phyloP scores from a whole-genome alignment of 2,797 vertebrate species.

The Acanthurus lineatus region DNA sequence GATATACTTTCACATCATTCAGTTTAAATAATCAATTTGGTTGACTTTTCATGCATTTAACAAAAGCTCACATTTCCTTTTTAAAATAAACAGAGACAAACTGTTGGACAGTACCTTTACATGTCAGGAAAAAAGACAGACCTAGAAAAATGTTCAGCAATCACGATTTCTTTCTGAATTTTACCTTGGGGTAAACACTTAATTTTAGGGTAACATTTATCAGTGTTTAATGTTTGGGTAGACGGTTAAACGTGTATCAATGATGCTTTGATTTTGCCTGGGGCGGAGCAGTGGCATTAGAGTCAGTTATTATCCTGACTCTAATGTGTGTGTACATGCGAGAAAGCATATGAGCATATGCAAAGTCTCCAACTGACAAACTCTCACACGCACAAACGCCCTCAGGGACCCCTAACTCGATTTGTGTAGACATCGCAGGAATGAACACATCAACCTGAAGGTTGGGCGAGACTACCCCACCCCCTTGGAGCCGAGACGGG shows the following conservation, averaged over 20 bases:
- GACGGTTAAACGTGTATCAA: background rate
- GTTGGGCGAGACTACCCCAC: slow-evolving; percentile 49
- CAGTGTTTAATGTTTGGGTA: background rate
- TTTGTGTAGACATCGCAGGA: slow-evolving; percentile 36
- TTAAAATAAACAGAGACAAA: too few relatives aligned
- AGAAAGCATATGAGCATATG: slow-evolving; percentile 34
- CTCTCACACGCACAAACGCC: background rate
- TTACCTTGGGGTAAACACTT: background rate
- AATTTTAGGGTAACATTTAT: background rate
- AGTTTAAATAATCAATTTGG: background rate
- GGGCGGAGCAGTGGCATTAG: background rate
- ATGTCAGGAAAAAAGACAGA: too few relatives aligned
- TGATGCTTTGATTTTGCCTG: slow-evolving; percentile 1
- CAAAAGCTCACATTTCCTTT: background rate
- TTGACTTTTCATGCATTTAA: background rate
- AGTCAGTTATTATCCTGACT: slow-evolving; percentile 13
- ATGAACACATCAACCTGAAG: slow-evolving; percentile 56
- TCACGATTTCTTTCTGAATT: too few relatives aligned
- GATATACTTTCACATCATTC: background rate
- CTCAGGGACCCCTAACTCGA: background rate
- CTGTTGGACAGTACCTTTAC: too few relatives aligned
- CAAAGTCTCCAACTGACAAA: slow-evolving; percentile 42
- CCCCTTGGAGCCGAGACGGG: slow-evolving; percentile 53
- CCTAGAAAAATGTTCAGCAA: too few relatives aligned
- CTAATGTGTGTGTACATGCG: slow-evolving; percentile 1